Evolutionary conservation across 2,797 vertebrate genomes (phyloP), one percentile per base, ranked within the genome.

Genomic region (Manis crassicaudata): DNA sequence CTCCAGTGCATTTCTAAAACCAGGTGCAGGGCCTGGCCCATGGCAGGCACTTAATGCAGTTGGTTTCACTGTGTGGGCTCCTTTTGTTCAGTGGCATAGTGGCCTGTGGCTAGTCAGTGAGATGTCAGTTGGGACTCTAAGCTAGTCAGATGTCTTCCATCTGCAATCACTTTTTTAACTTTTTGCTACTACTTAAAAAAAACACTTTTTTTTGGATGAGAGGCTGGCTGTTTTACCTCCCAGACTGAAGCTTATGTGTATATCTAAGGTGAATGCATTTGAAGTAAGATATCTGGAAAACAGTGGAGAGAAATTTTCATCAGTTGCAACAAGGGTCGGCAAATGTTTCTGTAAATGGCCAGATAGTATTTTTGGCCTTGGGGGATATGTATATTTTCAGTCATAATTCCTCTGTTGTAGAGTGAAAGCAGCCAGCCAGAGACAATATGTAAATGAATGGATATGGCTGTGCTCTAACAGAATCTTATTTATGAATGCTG

Each of bases 251-350:
- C 35, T 94, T 86, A 86, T 50, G 20, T 79, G 75, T 14, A 35
- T 56, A 37, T 82, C 68, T 94, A 63, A 70, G 72, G 43, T 68
- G 62, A 67, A 65, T 83, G 52, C 32, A 68, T 87, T 87, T 77
- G 76, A 67, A 94, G 87, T 73, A 86, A 85, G 54, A 70, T 32
- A 62, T 70, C 60, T 82, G 77, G 40, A 77, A 95, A 87, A 85
- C 23, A 63, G 29, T 7, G 11, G 67, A 76, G 63, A 90, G 68
- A 93, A 46, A 46, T 79, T 92, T 67, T 67, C 32, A 50, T 86
- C n/a, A 67, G 46, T 88, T 76, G 82, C 40, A 60, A 75, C 56
- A 67, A 50, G 32, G 8, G 5, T 76, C 11, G 6, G 20, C 35
- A 67, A 58, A 56, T 43, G 54, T 58, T 76, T 23, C 68, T 62